Evolutionary conservation across 92 coral and sea anemone species (phyloP), one percentile per base, ranked within the genome.

Genomic region (Pocillopora meandrina): DNA sequence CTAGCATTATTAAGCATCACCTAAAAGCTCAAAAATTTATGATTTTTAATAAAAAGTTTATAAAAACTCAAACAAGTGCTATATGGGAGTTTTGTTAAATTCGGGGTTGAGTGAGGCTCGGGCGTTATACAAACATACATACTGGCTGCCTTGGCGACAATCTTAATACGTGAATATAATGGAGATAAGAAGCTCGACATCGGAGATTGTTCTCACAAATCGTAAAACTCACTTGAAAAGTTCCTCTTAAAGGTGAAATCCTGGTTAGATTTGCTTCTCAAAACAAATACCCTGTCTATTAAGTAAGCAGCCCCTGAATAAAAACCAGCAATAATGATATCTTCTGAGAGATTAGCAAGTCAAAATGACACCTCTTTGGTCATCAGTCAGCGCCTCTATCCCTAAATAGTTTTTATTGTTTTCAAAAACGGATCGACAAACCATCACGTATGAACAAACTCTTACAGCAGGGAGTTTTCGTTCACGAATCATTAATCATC

Each of bases 331-430:
- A 83, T 61, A 74, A 73, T 74, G 86, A 83, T 73, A 62, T 63
- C 80, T 62, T 83, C 62, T 21, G 61, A 72, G 42, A 69, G 89
- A 84, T 85, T 75, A 85, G 62, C 74, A 73, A 35, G 72, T 67
- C 71, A 80, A 75, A 47, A 20, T 80, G 89, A 84, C 92, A 89
- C 75, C 56, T 81, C 72, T 76, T 47, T 68, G 49, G 47, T 12
- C 49, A 78, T 85, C 89, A 34, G 75, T 89, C 92, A 89, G 65
- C 92, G 83, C 79, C 56, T 69, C 31, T 8, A 52, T 72, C 56
- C 74, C 62, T 80, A 74, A 70, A 85, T 85, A 68, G 84, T 85
- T 85, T 85, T 81, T 68, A 85, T 89, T 89, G 89, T 81, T 62
- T 23, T 62, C 35, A 12, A 8, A 12, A 20, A 9, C 63, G 61